A percentile compares a stretch with the other conserved stretches of the same genome.
Conservation (phyloP, 2,888 invertebrate species). For the Drepana falcataria region DNA sequence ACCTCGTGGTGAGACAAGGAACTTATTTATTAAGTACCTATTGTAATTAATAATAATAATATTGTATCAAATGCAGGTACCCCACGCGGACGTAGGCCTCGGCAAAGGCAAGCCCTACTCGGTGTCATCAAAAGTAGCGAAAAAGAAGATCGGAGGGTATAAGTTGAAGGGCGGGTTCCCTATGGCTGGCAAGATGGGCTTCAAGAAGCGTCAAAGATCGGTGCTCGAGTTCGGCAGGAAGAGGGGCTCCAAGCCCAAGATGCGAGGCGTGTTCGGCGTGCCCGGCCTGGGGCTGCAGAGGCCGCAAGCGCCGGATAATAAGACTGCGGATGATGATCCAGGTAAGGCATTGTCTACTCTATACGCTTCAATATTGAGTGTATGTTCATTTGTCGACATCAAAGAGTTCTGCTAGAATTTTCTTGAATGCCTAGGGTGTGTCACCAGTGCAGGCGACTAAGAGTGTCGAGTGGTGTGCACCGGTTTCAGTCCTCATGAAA, state of each 20-base stretch:
- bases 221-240: constrained; percentile 87
- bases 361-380: neutral
- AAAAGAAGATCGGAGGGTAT: constrained; percentile 84
- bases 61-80: neutral
- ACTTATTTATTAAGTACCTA: too few species aligned
- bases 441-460: too few species aligned
- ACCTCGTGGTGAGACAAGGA: too few species aligned
- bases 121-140: constrained; percentile 85
- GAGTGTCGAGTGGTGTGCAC: too few species aligned
- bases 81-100: constrained; percentile 80
- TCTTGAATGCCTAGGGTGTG: too few species aligned
- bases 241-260: constrained; percentile 92
- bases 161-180: constrained; percentile 83
- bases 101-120: constrained; percentile 90
- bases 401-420: too few species aligned
- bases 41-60: too few species aligned
- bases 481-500: too few species aligned
- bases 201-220: constrained; percentile 85
- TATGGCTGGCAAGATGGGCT: constrained; percentile 82
- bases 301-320: constrained; percentile 79
- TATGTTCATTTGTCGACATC: too few species aligned
- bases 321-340: constrained; percentile 69
- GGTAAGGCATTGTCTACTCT: constrained; percentile 34
- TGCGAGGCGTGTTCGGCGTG: constrained; percentile 90
- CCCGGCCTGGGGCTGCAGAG: constrained; percentile 87